Evolutionary conservation across 2,797 vertebrate species (phyloP), one percentile per base, ranked within the genome.

Genomic region (Vespertilio murinus): DNA sequence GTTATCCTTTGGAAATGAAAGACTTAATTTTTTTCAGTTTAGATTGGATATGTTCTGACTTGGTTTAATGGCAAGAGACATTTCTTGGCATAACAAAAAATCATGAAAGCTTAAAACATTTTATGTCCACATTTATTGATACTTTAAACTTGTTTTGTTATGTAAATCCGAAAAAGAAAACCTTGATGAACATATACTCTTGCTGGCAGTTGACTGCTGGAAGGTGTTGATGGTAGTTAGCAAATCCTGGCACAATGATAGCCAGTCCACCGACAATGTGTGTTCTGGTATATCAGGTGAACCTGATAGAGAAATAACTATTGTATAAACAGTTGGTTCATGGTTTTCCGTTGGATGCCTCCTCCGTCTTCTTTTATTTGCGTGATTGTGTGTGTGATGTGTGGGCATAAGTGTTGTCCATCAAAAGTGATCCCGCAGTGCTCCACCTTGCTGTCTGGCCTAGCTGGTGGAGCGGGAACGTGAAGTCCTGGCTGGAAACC

Each of bases 1-100:
- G 80, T n/a, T 79, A 20, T 49, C 23, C 35, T 20, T 82, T 61
- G 54, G 83, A 94, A 25, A 95, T 91, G 77, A 94, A 96, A 95
- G 30, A 3, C 0, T 59, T 85, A 20, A 65, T n/a, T 38, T 78
- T 42, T 78, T 64, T 87, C 18, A 80, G 28, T n/a, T 93, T 88
- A 85, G 65, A 70, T 25, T 79, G 42, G 12, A 25, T 42, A 70
- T 69, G 69, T 91, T 88, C 33, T 88, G 10, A 84, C 30, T 94
- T 45, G 17, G 1, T 78, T 92, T 69, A 23, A 17, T 17, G 11
- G 25, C 20, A 80, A 13, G 84, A 86, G 25, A 65, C 2, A 93
- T 42, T 91, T 47, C 14, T 56, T 75, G 47, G 35, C 65, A 30
- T n/a, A 94, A 91, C 1, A 70, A 91, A 95, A 93, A 73, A n/a